Conservation (phyloP, 2,888 invertebrate species). For the Allolobophora icterica region DNA sequence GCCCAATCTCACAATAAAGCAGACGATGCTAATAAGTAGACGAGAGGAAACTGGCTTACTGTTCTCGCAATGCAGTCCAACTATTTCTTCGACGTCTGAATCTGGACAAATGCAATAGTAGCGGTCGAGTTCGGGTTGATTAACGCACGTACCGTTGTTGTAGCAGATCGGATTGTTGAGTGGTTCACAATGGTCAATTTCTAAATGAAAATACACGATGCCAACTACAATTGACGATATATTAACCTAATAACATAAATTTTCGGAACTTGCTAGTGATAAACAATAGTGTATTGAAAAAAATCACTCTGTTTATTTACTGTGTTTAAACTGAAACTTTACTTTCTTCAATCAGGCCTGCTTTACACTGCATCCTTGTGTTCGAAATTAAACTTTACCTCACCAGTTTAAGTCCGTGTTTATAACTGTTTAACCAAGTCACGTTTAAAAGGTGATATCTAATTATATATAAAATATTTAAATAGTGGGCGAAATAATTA, state of each 20-base stretch:
- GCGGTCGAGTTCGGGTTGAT: conserved; percentile 12
- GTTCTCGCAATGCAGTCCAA: background rate
- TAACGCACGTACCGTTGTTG: no score
- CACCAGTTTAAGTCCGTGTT: background rate
- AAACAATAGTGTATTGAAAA: background rate
- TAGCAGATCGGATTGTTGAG: background rate
- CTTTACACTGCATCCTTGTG: no score
- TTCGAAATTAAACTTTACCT: no score
- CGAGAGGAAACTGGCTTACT: background rate
- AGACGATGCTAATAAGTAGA: background rate
- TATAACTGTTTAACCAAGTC: background rate
- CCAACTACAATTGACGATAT: background rate
- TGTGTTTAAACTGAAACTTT: no score
- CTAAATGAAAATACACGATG: background rate
- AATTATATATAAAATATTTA: background rate
- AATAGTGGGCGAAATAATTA: background rate
- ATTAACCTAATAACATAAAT: background rate
- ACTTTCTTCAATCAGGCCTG: background rate
- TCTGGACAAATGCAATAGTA: conserved; percentile 19
- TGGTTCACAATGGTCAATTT: background rate
- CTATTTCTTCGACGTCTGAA: background rate
- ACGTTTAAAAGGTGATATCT: background rate
- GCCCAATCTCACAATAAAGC: background rate
- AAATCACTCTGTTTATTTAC: background rate
- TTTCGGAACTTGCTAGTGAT: no score